phyloP scores from a whole-genome alignment of 2,797 vertebrate genomes.

The Tympanoctomys barrerae region DNA sequence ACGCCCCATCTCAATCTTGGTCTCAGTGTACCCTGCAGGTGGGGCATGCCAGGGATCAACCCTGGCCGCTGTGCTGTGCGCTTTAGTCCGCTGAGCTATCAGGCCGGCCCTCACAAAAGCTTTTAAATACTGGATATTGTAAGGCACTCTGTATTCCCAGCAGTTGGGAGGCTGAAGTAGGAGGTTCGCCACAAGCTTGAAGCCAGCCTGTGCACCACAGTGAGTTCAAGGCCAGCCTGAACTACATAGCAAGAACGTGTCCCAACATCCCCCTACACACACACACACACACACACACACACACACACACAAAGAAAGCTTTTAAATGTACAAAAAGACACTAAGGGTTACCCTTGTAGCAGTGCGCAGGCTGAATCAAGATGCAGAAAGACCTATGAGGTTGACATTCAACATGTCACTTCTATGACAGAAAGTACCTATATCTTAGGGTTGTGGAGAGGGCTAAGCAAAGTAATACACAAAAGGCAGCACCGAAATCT shows the following conservation, averaged over 20 bases:
- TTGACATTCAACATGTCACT: background rate
- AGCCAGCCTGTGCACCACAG: background rate
- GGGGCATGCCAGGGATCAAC: too few species aligned
- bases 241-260: background rate
- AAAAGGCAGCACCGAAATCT: background rate
- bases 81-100: too few species aligned
- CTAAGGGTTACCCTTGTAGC: constrained; percentile 1
- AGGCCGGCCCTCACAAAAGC: background rate
- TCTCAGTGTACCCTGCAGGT: too few species aligned
- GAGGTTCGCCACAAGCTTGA: background rate
- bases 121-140: background rate
- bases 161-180: background rate
- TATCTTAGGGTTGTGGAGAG: background rate
- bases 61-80: too few species aligned
- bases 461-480: background rate
- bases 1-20: too few species aligned
- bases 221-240: background rate
- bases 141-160: background rate
- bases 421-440: constrained; percentile 1
- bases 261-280: background rate
- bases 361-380: background rate
- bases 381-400: background rate
- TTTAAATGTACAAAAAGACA: background rate
- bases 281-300: too few species aligned
- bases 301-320: background rate